Conservation (phyloP, 2,888 invertebrate genomes). For the Melanostoma mellinum region DNA sequence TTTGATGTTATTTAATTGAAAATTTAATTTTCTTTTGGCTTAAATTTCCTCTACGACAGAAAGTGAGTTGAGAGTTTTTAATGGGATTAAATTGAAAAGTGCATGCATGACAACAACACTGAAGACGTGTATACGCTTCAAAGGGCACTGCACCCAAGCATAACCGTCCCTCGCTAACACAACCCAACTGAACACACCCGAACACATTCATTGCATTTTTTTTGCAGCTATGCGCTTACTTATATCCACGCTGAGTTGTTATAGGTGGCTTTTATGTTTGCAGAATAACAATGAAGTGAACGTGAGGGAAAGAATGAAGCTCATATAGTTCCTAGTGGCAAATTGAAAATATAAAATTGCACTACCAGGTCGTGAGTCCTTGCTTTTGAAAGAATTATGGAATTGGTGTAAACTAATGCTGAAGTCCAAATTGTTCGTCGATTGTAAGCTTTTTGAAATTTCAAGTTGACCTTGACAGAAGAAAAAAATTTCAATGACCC, state of each 20-base stretch:
- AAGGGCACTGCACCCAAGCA: slow-evolving; percentile 59
- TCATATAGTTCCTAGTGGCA: neutral
- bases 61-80: slow-evolving; percentile 13
- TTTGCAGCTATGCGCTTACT: slow-evolving; percentile 5
- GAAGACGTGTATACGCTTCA: slow-evolving; percentile 29
- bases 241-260: slow-evolving; percentile 18
- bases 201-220: neutral
- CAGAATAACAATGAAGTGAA: slow-evolving; percentile 40
- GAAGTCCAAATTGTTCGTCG: too few species aligned
- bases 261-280: slow-evolving; percentile 26
- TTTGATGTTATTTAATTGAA: slow-evolving; percentile 29
- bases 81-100: slow-evolving; percentile 60
- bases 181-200: neutral
- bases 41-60: neutral
- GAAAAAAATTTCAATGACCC: too few species aligned
- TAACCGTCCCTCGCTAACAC: neutral
- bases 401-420: too few species aligned
- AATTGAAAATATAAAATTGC: neutral
- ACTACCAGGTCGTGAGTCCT: neutral
- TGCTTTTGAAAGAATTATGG: neutral
- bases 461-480: too few species aligned
- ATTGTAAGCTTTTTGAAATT: too few species aligned
- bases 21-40: slow-evolving; percentile 27
- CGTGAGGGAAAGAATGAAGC: neutral
- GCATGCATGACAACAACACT: slow-evolving; percentile 49